These are phyloP conservation scores for Eubasilissa regina DNA, from an alignment of 1,140 invertebrate species.

Conservation along the genomic window DNA sequence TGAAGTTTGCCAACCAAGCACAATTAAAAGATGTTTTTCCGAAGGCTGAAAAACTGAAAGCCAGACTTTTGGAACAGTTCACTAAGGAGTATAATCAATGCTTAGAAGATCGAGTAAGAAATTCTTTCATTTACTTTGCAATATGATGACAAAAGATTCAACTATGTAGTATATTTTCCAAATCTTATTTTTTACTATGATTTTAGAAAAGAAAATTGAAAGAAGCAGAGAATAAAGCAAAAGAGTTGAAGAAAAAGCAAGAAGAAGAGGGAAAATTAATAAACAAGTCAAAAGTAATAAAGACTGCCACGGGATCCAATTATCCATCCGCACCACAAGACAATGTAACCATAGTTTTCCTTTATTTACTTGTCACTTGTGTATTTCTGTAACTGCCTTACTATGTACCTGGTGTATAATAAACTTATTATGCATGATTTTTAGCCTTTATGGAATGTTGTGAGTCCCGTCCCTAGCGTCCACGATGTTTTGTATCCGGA, in stretches of 20 bases:
- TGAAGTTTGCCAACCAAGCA: conserved; percentile 79
- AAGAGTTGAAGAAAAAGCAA: conserved; percentile 64
- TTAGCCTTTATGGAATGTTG: conserved; percentile 43
- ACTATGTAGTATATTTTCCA: neutral
- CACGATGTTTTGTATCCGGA: conserved; percentile 69
- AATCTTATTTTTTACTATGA: neutral
- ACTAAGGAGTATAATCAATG: conserved; percentile 81
- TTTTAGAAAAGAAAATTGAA: conserved; percentile 54
- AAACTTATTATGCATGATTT: neutral
- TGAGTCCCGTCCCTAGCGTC: conserved; percentile 63
- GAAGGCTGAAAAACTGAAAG: conserved; percentile 89
- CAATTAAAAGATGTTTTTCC: conserved; percentile 87
- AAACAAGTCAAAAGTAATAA: conserved; percentile 66
- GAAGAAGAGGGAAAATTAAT: conserved; percentile 69
- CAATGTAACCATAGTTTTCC: conserved; percentile 41
- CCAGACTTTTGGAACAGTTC: conserved; percentile 83
- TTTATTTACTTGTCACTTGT: conserved; percentile 10
- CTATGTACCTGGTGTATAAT: neutral
- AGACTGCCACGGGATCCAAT: conserved; percentile 62
- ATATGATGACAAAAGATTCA: too few species aligned
- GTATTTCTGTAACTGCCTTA: neutral
- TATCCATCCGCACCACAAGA: conserved; percentile 43
- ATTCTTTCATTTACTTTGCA: conserved; percentile 3
- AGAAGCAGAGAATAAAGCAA: conserved; percentile 55
- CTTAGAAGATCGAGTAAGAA: conserved; percentile 69